Evolutionary conservation across 2,797 vertebrate species (phyloP).

Genomic region (Tarsius wallacei): DNA sequence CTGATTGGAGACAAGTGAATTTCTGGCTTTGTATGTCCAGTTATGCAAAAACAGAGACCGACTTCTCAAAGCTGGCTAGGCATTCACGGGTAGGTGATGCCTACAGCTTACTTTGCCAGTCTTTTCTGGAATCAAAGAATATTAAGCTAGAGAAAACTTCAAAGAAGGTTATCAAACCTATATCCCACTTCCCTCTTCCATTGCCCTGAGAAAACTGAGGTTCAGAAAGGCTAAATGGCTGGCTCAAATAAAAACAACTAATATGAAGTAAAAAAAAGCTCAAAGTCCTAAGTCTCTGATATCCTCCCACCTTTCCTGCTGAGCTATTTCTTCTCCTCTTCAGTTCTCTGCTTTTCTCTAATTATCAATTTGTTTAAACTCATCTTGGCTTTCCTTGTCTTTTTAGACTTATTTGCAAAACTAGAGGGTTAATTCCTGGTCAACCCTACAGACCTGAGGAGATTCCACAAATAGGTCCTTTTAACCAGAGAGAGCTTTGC

Average conservation of each 20-base stretch:
- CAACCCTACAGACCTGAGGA: background rate
- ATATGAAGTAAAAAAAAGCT: background rate
- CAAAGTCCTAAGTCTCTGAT: background rate
- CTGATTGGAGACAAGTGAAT: background rate
- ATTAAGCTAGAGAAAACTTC: background rate
- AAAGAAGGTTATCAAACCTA: background rate
- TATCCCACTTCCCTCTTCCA: fast-evolving
- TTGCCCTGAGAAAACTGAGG: background rate
- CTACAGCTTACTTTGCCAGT: fast-evolving
- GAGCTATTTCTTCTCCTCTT: background rate
- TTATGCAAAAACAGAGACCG: background rate
- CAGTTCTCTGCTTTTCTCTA: background rate
- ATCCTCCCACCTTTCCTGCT: fast-evolving
- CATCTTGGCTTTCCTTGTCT: too few species aligned
- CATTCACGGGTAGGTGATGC: too few species aligned
- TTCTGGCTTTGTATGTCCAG: background rate
- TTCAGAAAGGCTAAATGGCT: background rate
- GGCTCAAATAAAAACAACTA: background rate
- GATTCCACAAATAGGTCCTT: background rate
- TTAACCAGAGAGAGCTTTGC: background rate
- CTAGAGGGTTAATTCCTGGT: background rate
- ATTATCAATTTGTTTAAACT: background rate
- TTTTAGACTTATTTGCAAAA: background rate
- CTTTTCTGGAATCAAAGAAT: background rate
- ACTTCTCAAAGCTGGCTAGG: background rate